Base-by-base conservation (phyloP, 2,113 vertebrate genomes). In the Oophaga pumilio region DNA sequence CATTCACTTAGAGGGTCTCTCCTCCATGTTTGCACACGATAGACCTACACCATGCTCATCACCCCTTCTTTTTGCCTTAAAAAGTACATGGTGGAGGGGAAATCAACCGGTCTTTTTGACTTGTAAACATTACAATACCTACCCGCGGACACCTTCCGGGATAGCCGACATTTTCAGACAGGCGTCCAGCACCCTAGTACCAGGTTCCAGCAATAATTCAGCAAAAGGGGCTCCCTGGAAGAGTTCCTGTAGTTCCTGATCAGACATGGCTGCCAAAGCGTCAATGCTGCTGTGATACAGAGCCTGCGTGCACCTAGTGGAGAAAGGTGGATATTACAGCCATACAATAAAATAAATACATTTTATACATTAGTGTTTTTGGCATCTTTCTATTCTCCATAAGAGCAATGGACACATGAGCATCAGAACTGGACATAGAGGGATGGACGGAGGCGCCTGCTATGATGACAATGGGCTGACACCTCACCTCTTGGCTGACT, bases 61-160 rank as follows among this genome's bases (percentile, higher is more conserved):
- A 56, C 53, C 53, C 53, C 53, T 13, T 13, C 53, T 56, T 56
- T 13, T 56, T 9, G 53, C 53, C 6, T 56, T 9, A 56, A 11
- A 56, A 56, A 56, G 1, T 8, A 56, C 33, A 43, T n/a, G n/a
- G n/a, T n/a, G n/a, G n/a, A n/a, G n/a, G n/a, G n/a, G n/a, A n/a
- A n/a, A n/a, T 43, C 33, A 43, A 43, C 33, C 33, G 33, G 33
- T 68, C 24, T 26, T 7, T 14, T 68, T 14, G 24, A 26, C n/a
- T 17, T n/a, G 22, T 12, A 66, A 9, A 22, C 1, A 24, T 0
- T n/a, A n/a, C 17, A 66, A n/a, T 83, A 83, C 87, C 18, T 92
- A 99, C 97, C 98, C 98, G 86, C 93, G 96, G 62, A 95, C 91
- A n/a, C 98, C 97, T 1, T 95, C 94, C n/a, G 95, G 96, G 92